Base-by-base conservation (phyloP, 1,140 invertebrate species). In the Lethocerus indicus region DNA sequence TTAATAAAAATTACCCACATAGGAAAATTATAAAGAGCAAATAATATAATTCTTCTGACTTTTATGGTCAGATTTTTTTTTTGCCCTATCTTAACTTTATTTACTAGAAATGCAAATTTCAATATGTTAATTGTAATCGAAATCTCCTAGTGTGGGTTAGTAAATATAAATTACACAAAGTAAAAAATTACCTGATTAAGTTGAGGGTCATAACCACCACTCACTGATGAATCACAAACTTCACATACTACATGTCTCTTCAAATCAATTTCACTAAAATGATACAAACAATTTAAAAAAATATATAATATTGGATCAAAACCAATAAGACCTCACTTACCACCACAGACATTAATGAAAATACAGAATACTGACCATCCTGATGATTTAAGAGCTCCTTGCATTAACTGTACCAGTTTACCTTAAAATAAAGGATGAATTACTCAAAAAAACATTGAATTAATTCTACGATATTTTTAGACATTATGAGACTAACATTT, bases 171-270 rank as follows among this genome's bases (percentile, higher is more conserved):
- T n/a, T n/a, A n/a, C n/a, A n/a, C n/a, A n/a, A n/a, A 9, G 27
- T 43, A 51, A 46, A 9, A 45, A 35, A 42, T 37, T 67, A 84
- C 83, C 69, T 90, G 88, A 71, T 92, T 92, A 28, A 80, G 61
- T 57, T 78, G 70, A 12, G 87, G 81, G 74, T 96, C 92, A 71
- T 88, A 96, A 14, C 92, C 92, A 27, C 92, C 92, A 59, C 75
- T 87, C 0, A 95, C 84, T 28, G 71, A 67, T 18, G 69, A 64
- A 60, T 83, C 76, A 67, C 93, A 97, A 18, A 82, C 73, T 74
- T 96, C 92, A 71, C 91, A 96, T 0, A 83, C 79, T 51, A 96
- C 79, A 62, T 96, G 91, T 52, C 92, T 72, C 16, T 81, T 66
- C 35, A 92, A 67, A 63, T 93, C 83, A 53, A 95, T 67, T 44